Evolutionary conservation across 2,113 vertebrate genomes (phyloP).

Genomic region (Siphamia tubifer): DNA sequence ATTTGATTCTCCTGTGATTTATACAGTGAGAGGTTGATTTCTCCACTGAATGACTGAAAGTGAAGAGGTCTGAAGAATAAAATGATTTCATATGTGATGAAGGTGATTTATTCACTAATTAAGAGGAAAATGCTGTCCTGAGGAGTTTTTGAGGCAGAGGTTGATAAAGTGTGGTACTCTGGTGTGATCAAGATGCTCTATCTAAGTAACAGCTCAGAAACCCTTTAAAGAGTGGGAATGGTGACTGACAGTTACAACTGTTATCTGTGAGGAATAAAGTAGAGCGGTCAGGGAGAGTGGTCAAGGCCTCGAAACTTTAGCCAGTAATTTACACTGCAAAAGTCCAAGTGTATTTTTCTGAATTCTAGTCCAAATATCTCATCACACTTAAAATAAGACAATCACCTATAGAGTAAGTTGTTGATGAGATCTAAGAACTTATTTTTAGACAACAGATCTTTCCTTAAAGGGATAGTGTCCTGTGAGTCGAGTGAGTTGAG

Average conservation of each 20-base stretch:
- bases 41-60: background rate
- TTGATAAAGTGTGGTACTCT: background rate
- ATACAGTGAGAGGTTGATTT: background rate
- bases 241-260: conserved; percentile 30
- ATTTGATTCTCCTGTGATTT: conserved; percentile 3
- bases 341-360: no score
- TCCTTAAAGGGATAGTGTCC: no score
- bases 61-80: background rate
- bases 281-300: background rate
- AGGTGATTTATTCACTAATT: conserved; percentile 23
- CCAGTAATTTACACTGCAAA: no score
- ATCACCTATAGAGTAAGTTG: no score
- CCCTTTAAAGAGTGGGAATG: background rate
- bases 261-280: background rate
- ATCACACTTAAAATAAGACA: no score
- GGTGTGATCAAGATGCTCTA: background rate
- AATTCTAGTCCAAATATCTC: no score
- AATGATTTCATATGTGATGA: background rate
- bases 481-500: no score
- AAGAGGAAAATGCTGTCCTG: conserved; percentile 15
- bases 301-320: background rate
- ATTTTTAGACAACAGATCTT: no score
- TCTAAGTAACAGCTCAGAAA: background rate
- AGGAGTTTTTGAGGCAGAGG: background rate
- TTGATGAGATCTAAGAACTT: no score